A percentile compares a stretch with the other conserved stretches of the same genome.
Conservation (phyloP, 2,113 vertebrate genomes). For the Gopherus evgoodei region DNA sequence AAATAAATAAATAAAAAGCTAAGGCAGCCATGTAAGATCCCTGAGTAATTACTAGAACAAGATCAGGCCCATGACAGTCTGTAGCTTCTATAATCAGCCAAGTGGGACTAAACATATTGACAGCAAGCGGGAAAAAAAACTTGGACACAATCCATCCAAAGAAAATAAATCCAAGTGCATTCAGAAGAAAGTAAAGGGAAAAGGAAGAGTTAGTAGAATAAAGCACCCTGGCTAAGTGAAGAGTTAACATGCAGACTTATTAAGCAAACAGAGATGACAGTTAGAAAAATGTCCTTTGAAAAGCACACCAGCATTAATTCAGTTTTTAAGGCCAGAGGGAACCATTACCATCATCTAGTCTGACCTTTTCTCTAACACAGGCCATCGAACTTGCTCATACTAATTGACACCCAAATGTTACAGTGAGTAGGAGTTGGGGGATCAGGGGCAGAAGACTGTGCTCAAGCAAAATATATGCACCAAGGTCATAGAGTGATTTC, state of each 20-base stretch:
- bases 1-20: neutral
- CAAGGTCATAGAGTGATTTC: neutral
- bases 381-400: neutral
- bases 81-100: rapidly evolving
- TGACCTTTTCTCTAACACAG: neutral
- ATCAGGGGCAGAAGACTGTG: neutral
- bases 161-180: neutral
- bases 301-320: neutral
- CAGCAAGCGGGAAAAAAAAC: neutral
- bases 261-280: neutral
- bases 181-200: neutral
- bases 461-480: neutral
- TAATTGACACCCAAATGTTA: neutral
- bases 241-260: neutral
- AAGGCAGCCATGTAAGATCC: neutral
- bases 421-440: neutral
- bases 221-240: neutral
- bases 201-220: neutral
- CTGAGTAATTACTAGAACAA: neutral
- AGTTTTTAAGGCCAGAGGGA: neutral
- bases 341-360: neutral
- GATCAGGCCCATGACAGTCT: neutral
- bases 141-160: neutral
- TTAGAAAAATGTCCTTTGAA: neutral
- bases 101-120: neutral